Evolutionary conservation across 2,797 vertebrate genomes (phyloP), one percentile per base, ranked within the genome.

Genomic region (Agapornis canus): DNA sequence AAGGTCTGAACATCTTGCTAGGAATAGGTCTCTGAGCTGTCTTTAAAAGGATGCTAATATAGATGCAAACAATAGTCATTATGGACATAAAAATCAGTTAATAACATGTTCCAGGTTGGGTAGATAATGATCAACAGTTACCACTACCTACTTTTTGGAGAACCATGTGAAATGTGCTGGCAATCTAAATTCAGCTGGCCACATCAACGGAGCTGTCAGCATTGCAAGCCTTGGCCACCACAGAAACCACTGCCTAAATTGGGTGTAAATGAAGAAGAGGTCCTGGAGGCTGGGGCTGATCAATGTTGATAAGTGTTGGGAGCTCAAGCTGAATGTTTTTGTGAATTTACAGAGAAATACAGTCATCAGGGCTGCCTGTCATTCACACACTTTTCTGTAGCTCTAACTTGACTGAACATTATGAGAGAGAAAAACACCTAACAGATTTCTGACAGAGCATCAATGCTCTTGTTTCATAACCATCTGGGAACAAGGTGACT

Each of bases 401-500:
- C 54, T 86, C 22, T 64, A 86, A 86, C 86, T 86, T 54, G 51
- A 85, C 60, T 79, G 26, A 80, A 70, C 26, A 40, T 51, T 37
- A 56, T 76, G 70, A 72, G 35, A 69, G 35, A 52, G 35, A 69
- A 81, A 90, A 83, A 57, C 43, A 11, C 2, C 11, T 69, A 69
- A n/a, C 32, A 82, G 59, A 57, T 89, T 92, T 84, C 75, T 95
- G 84, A 89, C 78, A 84, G 48, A 39, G 20, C 6, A 5, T 85
- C 76, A 65, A 8, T 63, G 79, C 35, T 87, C 17, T 39, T 80
- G 59, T 92, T 95, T 91, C 76, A 40, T 92, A 86, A 86, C 86
- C 66, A 49, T 73, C 49, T 82, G 79, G 66, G 42, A 86, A 48
- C 64, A 91, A 85, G 64, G 63, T 85, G 71, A 80, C 39, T 93